phyloP scores from a whole-genome alignment of 2,888 invertebrate genomes.

The Drosophila tanythrix region DNA sequence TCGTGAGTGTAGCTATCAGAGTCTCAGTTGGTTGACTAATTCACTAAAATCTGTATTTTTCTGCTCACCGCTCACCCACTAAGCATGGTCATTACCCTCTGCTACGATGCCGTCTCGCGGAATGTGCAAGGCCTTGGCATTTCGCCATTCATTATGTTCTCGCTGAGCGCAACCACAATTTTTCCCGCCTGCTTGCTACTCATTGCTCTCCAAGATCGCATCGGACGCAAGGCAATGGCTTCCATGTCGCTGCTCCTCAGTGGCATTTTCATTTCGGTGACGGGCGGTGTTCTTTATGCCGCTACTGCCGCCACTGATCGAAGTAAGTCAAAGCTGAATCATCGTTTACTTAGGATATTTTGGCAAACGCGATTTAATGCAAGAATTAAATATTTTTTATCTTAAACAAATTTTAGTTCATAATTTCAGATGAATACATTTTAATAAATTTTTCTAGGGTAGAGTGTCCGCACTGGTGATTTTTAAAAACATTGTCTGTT shows the following conservation, averaged over 20 bases:
- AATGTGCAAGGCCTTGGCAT: slow-evolving; percentile 86
- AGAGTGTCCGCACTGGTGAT: not conserved
- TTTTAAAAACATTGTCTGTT: not conserved
- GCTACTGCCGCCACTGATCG: slow-evolving; percentile 40
- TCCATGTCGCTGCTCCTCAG: slow-evolving; percentile 86
- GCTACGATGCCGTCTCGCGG: slow-evolving; percentile 87
- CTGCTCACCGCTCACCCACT: slow-evolving; percentile 21
- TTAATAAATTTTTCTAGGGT: not conserved
- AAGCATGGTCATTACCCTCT: slow-evolving; percentile 87
- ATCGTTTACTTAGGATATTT: not conserved
- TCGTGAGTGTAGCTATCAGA: slow-evolving; percentile 86
- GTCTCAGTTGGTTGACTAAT: not conserved
- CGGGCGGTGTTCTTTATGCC: slow-evolving; percentile 84
- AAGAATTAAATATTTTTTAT: not conserved
- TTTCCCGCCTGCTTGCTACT: slow-evolving; percentile 86
- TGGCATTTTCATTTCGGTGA: slow-evolving; percentile 86
- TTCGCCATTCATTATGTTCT: slow-evolving; percentile 87
- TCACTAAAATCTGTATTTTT: slow-evolving; percentile 1
- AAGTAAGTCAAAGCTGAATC: slow-evolving; percentile 53
- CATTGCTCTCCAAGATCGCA: slow-evolving; percentile 83
- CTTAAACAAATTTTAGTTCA: not conserved
- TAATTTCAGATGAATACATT: not conserved
- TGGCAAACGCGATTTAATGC: not conserved
- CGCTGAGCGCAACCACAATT: slow-evolving; percentile 86
- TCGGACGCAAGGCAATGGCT: slow-evolving; percentile 86